These are phyloP conservation scores for Sebastes baramenuke DNA, from an alignment of 2,797 vertebrate species.

Conservation along the genomic window DNA sequence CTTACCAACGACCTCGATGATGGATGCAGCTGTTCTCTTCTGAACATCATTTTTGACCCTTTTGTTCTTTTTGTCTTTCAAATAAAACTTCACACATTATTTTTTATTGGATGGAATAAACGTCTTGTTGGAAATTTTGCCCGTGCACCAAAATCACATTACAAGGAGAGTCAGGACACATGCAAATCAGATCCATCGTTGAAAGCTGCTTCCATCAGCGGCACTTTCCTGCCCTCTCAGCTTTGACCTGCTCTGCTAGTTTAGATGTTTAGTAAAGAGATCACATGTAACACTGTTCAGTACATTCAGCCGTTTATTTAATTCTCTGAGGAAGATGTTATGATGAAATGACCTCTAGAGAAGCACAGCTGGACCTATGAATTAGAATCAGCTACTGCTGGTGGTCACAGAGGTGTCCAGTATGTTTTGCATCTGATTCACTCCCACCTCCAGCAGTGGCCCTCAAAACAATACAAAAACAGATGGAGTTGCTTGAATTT, in stretches of 20 bases:
- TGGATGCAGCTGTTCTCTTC: slow-evolving; percentile 8
- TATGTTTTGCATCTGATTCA: background rate
- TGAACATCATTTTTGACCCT: slow-evolving; percentile 4
- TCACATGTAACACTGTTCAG: background rate
- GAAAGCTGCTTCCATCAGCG: background rate
- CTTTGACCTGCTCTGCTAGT: background rate
- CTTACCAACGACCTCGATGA: background rate
- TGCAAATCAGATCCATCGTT: slow-evolving; percentile 16
- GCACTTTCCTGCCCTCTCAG: too few species aligned
- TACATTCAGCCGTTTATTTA: background rate
- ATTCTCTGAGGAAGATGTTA: slow-evolving; percentile 2
- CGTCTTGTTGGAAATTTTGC: slow-evolving; percentile 2
- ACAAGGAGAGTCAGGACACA: slow-evolving; percentile 10
- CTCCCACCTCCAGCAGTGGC: background rate
- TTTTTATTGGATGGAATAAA: slow-evolving; percentile 3
- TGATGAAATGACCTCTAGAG: background rate
- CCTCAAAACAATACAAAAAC: background rate
- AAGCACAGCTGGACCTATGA: background rate
- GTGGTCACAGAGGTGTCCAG: background rate
- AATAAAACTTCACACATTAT: background rate
- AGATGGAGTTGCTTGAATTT: background rate
- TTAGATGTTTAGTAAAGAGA: background rate
- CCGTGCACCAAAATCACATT: background rate
- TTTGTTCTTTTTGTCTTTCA: slow-evolving; percentile 15
- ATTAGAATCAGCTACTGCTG: slow-evolving; percentile 1